A percentile compares a stretch with the other conserved stretches of the same genome.
Conservation (phyloP, 2,113 vertebrate genomes). For the Forbesichthys agassizii region DNA sequence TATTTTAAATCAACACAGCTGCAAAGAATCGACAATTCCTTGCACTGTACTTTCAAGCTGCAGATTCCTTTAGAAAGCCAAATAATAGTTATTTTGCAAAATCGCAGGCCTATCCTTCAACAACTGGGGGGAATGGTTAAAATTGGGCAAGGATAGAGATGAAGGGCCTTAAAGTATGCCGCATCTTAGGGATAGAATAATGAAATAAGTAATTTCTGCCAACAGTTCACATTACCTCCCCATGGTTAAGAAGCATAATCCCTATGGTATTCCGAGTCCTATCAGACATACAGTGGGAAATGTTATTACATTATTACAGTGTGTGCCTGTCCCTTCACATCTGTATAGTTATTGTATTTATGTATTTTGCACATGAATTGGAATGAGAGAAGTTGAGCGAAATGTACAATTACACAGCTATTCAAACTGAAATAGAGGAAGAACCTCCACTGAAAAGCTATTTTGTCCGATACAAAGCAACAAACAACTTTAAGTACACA, state of each 20-base stretch:
- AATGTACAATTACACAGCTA: conserved; percentile 70
- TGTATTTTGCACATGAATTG: conserved; percentile 77
- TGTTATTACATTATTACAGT: conserved; percentile 76
- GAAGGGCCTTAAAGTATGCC: conserved; percentile 62
- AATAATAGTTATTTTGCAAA: conserved; percentile 78
- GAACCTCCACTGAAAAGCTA: conserved; percentile 47
- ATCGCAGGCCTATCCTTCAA: conserved; percentile 73
- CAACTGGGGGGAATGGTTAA: conserved; percentile 67
- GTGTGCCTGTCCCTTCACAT: conserved; percentile 43
- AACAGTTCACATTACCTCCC: conserved; percentile 74
- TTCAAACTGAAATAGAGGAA: conserved; percentile 60
- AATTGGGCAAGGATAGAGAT: conserved; percentile 60
- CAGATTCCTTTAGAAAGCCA: conserved; percentile 73
- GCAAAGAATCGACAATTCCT: conserved; percentile 61
- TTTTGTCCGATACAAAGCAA: conserved; percentile 51
- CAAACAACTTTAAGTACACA: conserved; percentile 52
- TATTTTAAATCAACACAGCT: conserved; percentile 62
- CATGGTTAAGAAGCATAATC: conserved; percentile 72
- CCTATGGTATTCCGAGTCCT: conserved; percentile 71
- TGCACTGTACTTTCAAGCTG: conserved; percentile 74
- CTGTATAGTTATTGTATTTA: conserved; percentile 75
- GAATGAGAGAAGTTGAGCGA: conserved; percentile 61
- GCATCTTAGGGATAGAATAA: conserved; percentile 71
- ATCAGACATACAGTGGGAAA: conserved; percentile 71
- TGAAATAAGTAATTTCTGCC: conserved; percentile 74